Conservation (phyloP, 2,797 vertebrate genomes). For the Tauraco hartlaubi region DNA sequence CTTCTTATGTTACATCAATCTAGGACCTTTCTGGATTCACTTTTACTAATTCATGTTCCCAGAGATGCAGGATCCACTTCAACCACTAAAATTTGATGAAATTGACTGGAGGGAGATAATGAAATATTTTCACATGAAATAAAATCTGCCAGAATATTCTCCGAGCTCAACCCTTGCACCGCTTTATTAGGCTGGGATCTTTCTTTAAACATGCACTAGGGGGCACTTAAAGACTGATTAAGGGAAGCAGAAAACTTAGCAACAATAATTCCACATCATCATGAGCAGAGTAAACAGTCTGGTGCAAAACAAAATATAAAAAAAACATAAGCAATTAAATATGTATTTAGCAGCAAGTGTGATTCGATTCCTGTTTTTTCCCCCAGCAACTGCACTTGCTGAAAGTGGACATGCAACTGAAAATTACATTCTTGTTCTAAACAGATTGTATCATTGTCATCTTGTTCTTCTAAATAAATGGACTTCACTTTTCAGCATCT, state of each 20-base stretch:
- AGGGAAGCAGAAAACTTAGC: background rate
- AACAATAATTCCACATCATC: constrained; percentile 60
- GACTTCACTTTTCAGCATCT: constrained; percentile 44
- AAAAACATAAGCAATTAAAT: constrained; percentile 83
- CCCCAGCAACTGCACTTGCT: constrained; percentile 63
- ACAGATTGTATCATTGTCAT: constrained; percentile 52
- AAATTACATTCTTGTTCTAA: constrained; percentile 64
- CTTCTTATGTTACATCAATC: background rate
- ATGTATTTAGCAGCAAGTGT: constrained; percentile 81
- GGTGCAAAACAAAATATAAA: constrained; percentile 82
- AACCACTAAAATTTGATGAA: background rate
- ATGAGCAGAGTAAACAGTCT: constrained; percentile 78
- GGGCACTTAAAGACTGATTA: constrained; percentile 77
- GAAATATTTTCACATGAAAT: background rate
- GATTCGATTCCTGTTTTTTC: constrained; percentile 75
- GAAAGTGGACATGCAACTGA: constrained; percentile 71
- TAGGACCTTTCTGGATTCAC: background rate
- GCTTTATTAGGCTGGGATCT: background rate
- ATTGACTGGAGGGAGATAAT: background rate
- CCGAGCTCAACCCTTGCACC: background rate
- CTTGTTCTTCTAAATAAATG: constrained; percentile 64
- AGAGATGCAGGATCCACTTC: background rate
- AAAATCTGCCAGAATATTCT: background rate
- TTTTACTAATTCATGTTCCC: background rate
- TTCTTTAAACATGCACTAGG: constrained; percentile 58